Evolutionary conservation across 2,113 vertebrate genomes (phyloP).

Genomic region (Gavialis gangeticus): DNA sequence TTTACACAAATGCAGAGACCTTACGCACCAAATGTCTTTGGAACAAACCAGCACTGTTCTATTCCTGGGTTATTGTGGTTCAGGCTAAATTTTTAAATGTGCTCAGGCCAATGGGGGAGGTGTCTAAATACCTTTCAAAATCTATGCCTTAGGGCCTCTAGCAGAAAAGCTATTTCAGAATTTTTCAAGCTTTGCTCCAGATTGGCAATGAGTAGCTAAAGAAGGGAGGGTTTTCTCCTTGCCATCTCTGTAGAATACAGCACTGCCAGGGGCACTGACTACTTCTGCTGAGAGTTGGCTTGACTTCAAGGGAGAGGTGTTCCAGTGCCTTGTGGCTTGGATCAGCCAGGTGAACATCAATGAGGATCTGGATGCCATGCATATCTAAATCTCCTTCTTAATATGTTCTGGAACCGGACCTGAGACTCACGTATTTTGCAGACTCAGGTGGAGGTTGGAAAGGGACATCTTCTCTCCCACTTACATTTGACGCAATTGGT

Average conservation of each 20-base stretch:
- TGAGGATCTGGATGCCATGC: too few species aligned
- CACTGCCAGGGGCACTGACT: background rate
- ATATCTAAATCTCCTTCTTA: background rate
- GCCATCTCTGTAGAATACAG: background rate
- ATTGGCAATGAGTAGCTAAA: background rate
- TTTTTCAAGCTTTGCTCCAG: background rate
- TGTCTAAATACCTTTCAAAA: background rate
- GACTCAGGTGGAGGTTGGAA: background rate
- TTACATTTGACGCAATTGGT: accelerated
- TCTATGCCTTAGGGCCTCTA: background rate
- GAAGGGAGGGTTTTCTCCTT: background rate
- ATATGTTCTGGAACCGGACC: background rate
- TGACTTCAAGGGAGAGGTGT: background rate
- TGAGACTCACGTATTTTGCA: background rate
- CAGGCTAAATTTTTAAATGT: too few species aligned
- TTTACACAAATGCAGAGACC: too few species aligned
- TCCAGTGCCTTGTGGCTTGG: background rate
- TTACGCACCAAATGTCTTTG: too few species aligned
- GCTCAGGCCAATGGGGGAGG: too few species aligned
- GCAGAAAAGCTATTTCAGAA: background rate
- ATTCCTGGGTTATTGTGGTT: too few species aligned
- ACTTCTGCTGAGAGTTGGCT: background rate
- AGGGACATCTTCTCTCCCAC: background rate
- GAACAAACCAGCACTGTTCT: too few species aligned
- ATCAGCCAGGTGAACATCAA: background rate